phyloP scores from a whole-genome alignment of 1,140 invertebrate genomes.

The Drosophila willistoni region DNA sequence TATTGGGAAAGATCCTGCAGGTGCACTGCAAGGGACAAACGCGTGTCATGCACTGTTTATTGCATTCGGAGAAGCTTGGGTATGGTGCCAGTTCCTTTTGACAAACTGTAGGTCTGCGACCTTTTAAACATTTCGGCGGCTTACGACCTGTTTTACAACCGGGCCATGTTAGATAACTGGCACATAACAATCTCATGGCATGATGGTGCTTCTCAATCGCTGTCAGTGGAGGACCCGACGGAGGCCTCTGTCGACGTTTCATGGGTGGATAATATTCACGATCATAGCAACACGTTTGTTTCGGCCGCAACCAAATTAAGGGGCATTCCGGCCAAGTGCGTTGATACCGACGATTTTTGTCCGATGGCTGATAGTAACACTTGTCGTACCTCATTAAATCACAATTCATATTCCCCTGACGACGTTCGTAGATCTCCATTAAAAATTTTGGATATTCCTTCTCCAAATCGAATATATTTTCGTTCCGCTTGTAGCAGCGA shows the following conservation, averaged over 20 bases:
- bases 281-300: constrained; percentile 41
- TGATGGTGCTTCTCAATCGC: constrained; percentile 17
- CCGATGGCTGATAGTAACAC: constrained; percentile 40
- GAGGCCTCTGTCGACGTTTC: constrained; percentile 15
- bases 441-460: constrained; percentile 32
- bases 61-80: constrained; percentile 60
- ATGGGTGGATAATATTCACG: constrained; percentile 13
- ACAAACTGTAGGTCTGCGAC: background rate
- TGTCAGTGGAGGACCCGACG: background rate
- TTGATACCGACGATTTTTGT: constrained; percentile 51
- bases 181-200: constrained; percentile 31
- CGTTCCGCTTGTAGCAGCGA: background rate
- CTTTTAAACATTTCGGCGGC: background rate
- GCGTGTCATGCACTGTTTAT: background rate
- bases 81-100: constrained; percentile 24
- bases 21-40: constrained; percentile 49
- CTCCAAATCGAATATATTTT: background rate
- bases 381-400: constrained; percentile 34
- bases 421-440: constrained; percentile 30
- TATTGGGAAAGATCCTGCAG: constrained; percentile 9
- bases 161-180: background rate
- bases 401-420: constrained; percentile 10
- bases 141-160: constrained; percentile 7
- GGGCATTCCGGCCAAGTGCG: constrained; percentile 67
- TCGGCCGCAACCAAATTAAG: constrained; percentile 36